Base-by-base conservation (phyloP, 2,888 invertebrate genomes). In the Argyresthia goedartella region DNA sequence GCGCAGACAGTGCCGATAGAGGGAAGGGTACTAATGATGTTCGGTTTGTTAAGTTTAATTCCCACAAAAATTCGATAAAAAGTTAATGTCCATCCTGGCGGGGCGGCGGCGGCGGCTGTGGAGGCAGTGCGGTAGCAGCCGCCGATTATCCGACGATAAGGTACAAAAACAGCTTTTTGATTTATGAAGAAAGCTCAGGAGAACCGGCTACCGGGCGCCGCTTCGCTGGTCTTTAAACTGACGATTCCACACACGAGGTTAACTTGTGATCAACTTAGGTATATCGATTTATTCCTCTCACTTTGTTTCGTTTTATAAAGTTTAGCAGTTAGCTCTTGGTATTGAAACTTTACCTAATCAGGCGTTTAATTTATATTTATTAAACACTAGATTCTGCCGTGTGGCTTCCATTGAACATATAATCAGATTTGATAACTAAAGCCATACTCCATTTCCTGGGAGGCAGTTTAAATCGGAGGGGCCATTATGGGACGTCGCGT, bases 121-220 rank as follows among this genome's bases (percentile, higher is more conserved):
- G 59, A 61, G 61, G 71, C 69, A 69, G 69, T 65, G 72, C 78
- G 62, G 81, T 80, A 81, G 84, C 77, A 63, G 75, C 79, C 73
- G 74, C 73, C 77, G 81, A 82, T 82, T 81, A 81, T 80, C 75
- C 72, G 72, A 67, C 75, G 84, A 81, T 85, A 84, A 80, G 71
- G 69, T 74, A 81, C 75, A 81, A 82, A 82, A 81, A 81, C 82
- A 77, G 76, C 81, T 74, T 81, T 81, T 82, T 84, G 84, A 84
- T 84, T 84, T 84, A 84, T 84, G 81, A 82, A 79, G 80, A 81
- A 79, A 80, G 77, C 76, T 70, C 61, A 34, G 15, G 65, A 66
- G 69, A 71, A 72, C 68, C 76, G 73, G 81, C 84, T 84, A 82
- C 84, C 64, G 82, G 81, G 76, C 77, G 81, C 79, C 76, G 76